Conservation (phyloP, 2,888 invertebrate species). For the Nomada flava region DNA sequence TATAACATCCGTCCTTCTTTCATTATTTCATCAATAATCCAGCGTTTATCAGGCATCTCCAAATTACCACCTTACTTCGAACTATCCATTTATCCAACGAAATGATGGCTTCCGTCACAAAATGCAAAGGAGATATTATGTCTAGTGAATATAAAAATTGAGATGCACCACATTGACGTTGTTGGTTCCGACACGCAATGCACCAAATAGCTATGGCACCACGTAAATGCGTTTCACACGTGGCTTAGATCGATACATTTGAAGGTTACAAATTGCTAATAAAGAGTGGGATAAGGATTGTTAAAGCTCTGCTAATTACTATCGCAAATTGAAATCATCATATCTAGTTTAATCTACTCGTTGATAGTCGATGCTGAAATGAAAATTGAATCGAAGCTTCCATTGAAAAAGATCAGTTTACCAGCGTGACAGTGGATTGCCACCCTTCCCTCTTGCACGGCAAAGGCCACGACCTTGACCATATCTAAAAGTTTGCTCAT, state of each 20-base stretch:
- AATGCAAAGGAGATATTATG: conserved; percentile 41
- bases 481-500: conserved; percentile 92
- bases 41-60: too few relatives aligned
- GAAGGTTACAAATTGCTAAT: conserved; percentile 51
- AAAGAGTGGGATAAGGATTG: conserved; percentile 21
- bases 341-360: background rate
- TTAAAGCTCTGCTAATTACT: conserved; percentile 17
- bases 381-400: conserved; percentile 36
- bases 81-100: background rate
- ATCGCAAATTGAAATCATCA: conserved; percentile 9
- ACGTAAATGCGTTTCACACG: conserved; percentile 45
- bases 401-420: conserved; percentile 79
- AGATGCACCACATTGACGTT: conserved; percentile 42
- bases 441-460: conserved; percentile 91
- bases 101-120: conserved; percentile 7
- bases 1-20: background rate
- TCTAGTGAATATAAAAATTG: conserved; percentile 54
- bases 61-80: background rate
- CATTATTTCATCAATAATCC: too few relatives aligned
- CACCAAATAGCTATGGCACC: conserved; percentile 32
- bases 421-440: conserved; percentile 96
- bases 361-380: background rate
- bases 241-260: conserved; percentile 56
- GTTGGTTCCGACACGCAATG: conserved; percentile 54
- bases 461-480: conserved; percentile 95